A percentile compares a stretch with the other conserved stretches of the same genome.
Evolutionary conservation across 2,797 vertebrate genomes (phyloP).

Genomic region (Spinibarbus caldwelli): DNA sequence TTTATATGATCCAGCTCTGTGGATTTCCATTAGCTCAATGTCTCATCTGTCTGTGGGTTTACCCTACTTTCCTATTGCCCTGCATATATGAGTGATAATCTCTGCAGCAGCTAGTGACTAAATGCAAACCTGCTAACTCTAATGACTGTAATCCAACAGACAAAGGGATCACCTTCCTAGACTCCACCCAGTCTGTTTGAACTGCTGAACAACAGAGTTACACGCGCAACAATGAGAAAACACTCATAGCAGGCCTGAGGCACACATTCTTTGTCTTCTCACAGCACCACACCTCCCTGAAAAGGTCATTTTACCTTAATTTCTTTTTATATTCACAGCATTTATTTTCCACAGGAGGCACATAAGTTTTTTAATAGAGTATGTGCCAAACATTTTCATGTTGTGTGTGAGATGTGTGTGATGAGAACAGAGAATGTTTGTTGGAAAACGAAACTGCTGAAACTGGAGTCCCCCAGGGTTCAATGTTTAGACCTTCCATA

Average conservation of each 20-base stretch:
- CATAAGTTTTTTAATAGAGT: not conserved
- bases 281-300: slow-evolving; percentile 3
- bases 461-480: not conserved
- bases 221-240: slow-evolving; percentile 12
- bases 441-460: not conserved
- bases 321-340: not conserved
- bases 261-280: not conserved
- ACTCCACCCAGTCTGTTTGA: not conserved
- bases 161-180: slow-evolving; percentile 67
- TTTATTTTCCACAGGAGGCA: slow-evolving; percentile 3
- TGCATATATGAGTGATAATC: slow-evolving; percentile 61
- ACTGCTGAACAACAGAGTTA: not conserved
- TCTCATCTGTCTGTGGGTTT: slow-evolving; percentile 28
- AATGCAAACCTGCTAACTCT: slow-evolving; percentile 71
- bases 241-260: not conserved
- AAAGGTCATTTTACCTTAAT: slow-evolving; percentile 1
- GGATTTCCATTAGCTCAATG: slow-evolving; percentile 6
- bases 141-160: slow-evolving; percentile 76
- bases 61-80: slow-evolving; percentile 29
- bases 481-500: not conserved
- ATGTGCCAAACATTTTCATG: not conserved
- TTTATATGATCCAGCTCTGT: not conserved
- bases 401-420: not conserved
- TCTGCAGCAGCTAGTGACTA: slow-evolving; percentile 54
- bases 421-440: not conserved